Percentiles rank a stretch among this genome's conserved stretches.
Evolutionary conservation across 1,140 invertebrate genomes (phyloP).

Genomic region (Caerostris extrusa): DNA sequence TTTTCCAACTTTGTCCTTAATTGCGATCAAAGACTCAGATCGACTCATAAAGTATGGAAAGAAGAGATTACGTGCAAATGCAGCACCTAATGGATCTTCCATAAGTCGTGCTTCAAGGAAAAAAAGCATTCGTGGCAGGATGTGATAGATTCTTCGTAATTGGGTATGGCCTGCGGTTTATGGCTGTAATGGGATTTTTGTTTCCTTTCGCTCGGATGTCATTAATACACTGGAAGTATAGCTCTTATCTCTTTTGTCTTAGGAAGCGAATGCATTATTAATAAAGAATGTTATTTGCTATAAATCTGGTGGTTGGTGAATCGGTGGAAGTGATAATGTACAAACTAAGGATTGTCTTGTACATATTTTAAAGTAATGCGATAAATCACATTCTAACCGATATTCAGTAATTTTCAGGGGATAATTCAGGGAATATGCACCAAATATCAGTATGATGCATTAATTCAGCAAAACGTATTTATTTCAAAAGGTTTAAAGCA

Average conservation of each 20-base stretch:
- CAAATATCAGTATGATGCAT: too few relatives aligned
- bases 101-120: not conserved
- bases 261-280: not conserved
- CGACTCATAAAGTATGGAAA: not conserved
- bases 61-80: not conserved
- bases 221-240: not conserved
- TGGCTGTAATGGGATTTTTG: conserved; percentile 56
- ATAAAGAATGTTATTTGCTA: not conserved
- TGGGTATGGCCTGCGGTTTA: conserved; percentile 58
- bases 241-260: not conserved
- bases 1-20: conserved; percentile 16
- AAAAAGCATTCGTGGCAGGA: not conserved
- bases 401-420: too few relatives aligned
- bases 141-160: conserved; percentile 11
- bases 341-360: too few relatives aligned
- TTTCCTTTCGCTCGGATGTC: not conserved
- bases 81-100: conserved; percentile 11
- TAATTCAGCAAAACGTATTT: too few relatives aligned
- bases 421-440: too few relatives aligned
- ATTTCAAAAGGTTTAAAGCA: too few relatives aligned
- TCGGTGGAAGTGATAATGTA: not conserved
- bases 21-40: conserved; percentile 7
- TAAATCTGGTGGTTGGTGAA: not conserved
- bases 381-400: too few relatives aligned
- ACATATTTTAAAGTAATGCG: too few relatives aligned